Evolutionary conservation across 2,888 invertebrate genomes (phyloP).

Genomic region (Brachylomia viminalis): DNA sequence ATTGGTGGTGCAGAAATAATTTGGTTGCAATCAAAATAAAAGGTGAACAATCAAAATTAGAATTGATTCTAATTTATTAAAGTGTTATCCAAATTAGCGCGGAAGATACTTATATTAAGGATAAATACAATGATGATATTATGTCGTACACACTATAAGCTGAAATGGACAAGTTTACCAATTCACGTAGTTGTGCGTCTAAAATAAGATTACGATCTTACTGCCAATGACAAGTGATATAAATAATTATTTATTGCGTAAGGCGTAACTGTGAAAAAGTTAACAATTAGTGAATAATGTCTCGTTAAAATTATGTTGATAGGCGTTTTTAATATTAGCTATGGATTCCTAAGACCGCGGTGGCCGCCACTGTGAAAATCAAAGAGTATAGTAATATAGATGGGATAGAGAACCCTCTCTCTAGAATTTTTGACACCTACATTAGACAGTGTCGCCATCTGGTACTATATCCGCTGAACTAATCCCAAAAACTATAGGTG

Average conservation of each 20-base stretch:
- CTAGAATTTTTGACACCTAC: no score
- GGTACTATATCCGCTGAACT: no score
- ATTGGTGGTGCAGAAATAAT: not conserved
- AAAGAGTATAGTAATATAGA: no score
- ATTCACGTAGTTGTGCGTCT: not conserved
- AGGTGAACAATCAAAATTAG: conserved; percentile 6
- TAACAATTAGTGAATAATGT: not conserved
- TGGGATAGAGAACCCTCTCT: no score
- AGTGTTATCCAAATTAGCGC: not conserved
- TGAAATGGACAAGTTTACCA: not conserved
- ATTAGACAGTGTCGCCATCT: no score
- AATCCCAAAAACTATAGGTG: no score
- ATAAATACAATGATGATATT: not conserved
- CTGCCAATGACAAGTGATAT: conserved; percentile 16
- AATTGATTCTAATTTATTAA: conserved; percentile 6
- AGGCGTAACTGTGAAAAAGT: not conserved
- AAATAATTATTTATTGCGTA: conserved; percentile 16
- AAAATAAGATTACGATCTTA: conserved; percentile 6
- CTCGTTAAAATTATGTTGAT: not conserved
- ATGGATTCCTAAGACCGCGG: not conserved
- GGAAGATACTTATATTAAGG: not conserved
- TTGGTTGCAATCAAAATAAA: not conserved
- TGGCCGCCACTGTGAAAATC: not conserved
- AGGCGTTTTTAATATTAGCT: not conserved
- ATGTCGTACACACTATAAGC: not conserved